Conservation (phyloP, 2,113 vertebrate genomes). For the Willisornis vidua region DNA sequence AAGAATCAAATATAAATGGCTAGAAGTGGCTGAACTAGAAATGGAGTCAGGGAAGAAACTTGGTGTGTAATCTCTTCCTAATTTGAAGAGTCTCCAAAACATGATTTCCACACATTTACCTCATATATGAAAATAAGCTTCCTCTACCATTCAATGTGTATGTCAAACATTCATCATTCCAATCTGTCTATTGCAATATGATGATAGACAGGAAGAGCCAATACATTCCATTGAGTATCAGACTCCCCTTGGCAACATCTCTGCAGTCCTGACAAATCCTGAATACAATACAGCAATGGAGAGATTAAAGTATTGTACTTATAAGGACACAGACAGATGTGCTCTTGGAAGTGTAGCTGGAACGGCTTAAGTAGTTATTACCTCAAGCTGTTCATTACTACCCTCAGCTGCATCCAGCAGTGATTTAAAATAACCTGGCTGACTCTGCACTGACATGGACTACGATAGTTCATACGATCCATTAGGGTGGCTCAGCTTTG, state of each 20-base stretch:
- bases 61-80: not conserved
- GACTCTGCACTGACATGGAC: not conserved
- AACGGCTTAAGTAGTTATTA: constrained; percentile 25
- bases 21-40: not conserved
- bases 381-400: constrained; percentile 35
- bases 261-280: not conserved
- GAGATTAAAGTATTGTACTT: constrained; percentile 9
- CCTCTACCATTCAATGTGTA: not conserved
- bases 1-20: constrained; percentile 15
- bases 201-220: not conserved
- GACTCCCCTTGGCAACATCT: not conserved
- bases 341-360: constrained; percentile 20
- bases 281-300: not conserved
- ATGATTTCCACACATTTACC: not conserved
- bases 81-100: not conserved
- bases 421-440: constrained; percentile 23
- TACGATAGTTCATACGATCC: not conserved
- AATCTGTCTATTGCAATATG: not conserved
- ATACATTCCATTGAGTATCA: not conserved
- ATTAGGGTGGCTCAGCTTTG: not conserved
- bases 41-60: not conserved
- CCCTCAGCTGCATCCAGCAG: not conserved
- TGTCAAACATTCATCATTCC: not conserved
- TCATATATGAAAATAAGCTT: not conserved
- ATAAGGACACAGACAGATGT: constrained; percentile 41